These are phyloP conservation scores for Hippasteria phrygiana DNA, from an alignment of 53 echinoderm and acorn worm genomes.

Conservation along the genomic window DNA sequence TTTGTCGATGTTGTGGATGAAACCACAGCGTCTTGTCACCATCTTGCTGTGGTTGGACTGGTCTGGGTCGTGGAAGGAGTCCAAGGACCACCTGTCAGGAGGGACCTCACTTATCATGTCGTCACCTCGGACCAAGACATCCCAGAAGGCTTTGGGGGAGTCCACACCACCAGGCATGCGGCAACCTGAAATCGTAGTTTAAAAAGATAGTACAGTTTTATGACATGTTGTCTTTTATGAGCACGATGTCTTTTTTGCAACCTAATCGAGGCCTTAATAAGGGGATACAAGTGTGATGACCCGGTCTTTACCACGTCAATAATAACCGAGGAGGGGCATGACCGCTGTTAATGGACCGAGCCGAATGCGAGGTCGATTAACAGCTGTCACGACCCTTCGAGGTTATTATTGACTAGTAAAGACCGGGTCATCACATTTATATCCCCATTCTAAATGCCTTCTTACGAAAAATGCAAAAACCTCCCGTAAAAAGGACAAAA, in stretches of 20 bases:
- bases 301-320: too few relatives aligned
- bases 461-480: too few relatives aligned
- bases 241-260: not conserved
- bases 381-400: too few relatives aligned
- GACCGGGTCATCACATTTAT: too few relatives aligned
- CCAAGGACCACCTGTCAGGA: slow-evolving; percentile 67
- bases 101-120: slow-evolving; percentile 72
- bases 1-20: slow-evolving; percentile 82
- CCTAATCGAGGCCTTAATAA: not conserved
- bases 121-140: slow-evolving; percentile 44
- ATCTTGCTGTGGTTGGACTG: slow-evolving; percentile 78
- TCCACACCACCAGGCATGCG: slow-evolving; percentile 73
- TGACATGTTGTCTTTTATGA: not conserved
- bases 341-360: too few relatives aligned
- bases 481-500: too few relatives aligned
- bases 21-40: slow-evolving; percentile 63
- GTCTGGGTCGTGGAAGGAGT: slow-evolving; percentile 71
- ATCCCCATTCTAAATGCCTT: too few relatives aligned
- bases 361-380: too few relatives aligned
- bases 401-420: too few relatives aligned
- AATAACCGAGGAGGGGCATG: too few relatives aligned
- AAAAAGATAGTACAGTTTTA: not conserved
- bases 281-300: too few relatives aligned
- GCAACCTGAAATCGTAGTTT: slow-evolving; percentile 55
- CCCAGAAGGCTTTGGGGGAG: slow-evolving; percentile 69